Evolutionary conservation across 64 coral and sea anemone genomes (phyloP).

Genomic region (Astreopora myriophthalma): DNA sequence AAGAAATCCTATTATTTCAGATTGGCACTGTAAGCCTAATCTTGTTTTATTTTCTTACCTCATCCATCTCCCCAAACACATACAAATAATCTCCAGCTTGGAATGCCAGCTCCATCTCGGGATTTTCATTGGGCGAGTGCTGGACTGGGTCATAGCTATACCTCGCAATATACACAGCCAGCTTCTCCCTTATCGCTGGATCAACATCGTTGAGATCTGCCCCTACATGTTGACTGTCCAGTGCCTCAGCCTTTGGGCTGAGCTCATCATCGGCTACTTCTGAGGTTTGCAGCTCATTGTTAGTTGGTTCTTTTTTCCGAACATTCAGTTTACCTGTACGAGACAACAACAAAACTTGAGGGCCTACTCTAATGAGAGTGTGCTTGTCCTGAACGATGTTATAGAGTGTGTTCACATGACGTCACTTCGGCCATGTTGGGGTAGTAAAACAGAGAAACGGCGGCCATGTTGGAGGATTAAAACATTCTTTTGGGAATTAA

Average conservation of each 20-base stretch:
- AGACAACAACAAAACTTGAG: neutral
- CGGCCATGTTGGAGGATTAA: no score
- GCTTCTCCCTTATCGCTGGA: constrained; percentile 57
- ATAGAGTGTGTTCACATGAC: no score
- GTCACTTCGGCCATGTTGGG: no score
- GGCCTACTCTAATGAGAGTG: no score
- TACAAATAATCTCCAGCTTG: constrained; percentile 98
- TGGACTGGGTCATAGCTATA: constrained; percentile 97
- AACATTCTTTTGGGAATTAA: no score
- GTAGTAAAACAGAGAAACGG: no score
- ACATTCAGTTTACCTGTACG: constrained; percentile 20
- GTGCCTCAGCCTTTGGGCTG: neutral
- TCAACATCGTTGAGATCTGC: constrained; percentile 20
- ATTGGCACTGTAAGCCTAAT: no score
- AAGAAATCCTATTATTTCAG: no score
- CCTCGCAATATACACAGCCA: constrained; percentile 91
- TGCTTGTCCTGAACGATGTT: no score
- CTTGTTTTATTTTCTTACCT: no score
- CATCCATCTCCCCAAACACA: constrained; percentile 96
- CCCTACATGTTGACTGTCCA: neutral
- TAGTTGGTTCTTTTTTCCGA: neutral
- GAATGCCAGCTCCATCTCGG: constrained; percentile 94
- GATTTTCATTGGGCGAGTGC: constrained; percentile 95
- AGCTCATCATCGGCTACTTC: neutral
- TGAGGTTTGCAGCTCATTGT: neutral